Conservation (phyloP, 2,888 invertebrate genomes). For the Tenodera sinensis region DNA sequence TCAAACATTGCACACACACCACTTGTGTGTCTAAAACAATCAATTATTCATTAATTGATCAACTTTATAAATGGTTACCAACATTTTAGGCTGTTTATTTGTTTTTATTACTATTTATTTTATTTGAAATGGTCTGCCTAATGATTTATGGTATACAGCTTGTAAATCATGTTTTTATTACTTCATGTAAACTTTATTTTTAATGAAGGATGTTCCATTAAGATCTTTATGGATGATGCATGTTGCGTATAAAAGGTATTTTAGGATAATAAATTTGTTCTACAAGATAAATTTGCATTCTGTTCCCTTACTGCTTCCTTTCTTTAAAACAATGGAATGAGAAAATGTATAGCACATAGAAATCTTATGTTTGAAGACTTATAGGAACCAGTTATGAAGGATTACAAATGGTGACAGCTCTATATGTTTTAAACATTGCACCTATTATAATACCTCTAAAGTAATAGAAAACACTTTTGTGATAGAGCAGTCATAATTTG, state of each 20-base stretch:
- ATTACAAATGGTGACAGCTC: too few relatives aligned
- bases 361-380: not conserved
- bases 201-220: not conserved
- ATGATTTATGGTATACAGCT: not conserved
- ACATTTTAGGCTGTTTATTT: too few relatives aligned
- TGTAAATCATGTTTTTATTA: not conserved
- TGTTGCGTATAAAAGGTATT: not conserved
- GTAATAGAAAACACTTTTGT: not conserved
- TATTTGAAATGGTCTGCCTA: not conserved
- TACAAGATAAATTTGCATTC: not conserved
- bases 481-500: not conserved
- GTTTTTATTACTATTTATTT: not conserved
- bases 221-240: not conserved
- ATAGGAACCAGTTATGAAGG: not conserved
- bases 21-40: too few relatives aligned
- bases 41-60: too few relatives aligned
- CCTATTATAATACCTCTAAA: not conserved
- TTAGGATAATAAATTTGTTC: not conserved
- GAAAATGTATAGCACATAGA: not conserved
- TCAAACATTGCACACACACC: too few relatives aligned
- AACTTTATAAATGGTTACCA: too few relatives aligned
- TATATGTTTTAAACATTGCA: not conserved
- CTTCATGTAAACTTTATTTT: not conserved
- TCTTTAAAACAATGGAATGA: not conserved
- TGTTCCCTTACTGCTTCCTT: not conserved